Conservation (phyloP, 1,140 invertebrate genomes). For the Lepidotrigona ventralis region DNA sequence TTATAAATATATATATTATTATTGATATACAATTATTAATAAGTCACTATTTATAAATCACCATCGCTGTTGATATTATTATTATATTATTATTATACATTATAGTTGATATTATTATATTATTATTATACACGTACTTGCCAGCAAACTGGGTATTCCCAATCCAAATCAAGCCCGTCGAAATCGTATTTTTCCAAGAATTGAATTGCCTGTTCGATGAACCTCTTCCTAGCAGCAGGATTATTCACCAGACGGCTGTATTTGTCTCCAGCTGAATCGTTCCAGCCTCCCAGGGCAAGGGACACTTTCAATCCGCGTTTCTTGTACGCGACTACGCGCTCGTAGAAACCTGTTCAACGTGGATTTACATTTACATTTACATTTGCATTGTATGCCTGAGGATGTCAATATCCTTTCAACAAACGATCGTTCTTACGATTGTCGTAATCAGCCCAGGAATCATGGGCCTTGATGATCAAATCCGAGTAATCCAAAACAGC, state of each 20-base stretch:
- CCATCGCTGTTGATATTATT: too few relatives aligned
- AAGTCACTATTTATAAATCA: too few relatives aligned
- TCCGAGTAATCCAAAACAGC: slow-evolving; percentile 90
- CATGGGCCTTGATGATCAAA: slow-evolving; percentile 89
- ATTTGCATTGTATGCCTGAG: accelerated
- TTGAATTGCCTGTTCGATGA: slow-evolving; percentile 87
- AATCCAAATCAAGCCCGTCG: slow-evolving; percentile 93
- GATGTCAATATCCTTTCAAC: neutral
- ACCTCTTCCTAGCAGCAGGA: slow-evolving; percentile 85
- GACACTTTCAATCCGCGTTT: slow-evolving; percentile 90
- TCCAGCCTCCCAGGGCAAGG: slow-evolving; percentile 93
- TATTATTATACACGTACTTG: slow-evolving; percentile 81
- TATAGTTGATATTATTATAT: too few relatives aligned
- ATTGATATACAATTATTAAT: too few relatives aligned
- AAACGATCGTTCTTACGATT: slow-evolving; percentile 83
- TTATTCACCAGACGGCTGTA: slow-evolving; percentile 91
- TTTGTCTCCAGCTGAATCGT: slow-evolving; percentile 92
- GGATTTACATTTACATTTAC: neutral
- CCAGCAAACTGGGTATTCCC: slow-evolving; percentile 96
- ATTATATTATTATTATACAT: too few relatives aligned
- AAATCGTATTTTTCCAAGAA: slow-evolving; percentile 92
- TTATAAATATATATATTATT: too few relatives aligned
- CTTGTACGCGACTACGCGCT: slow-evolving; percentile 89
- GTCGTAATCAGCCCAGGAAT: slow-evolving; percentile 94
- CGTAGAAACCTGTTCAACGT: slow-evolving; percentile 86